These are phyloP conservation scores for Cossypha heuglini DNA, from an alignment of 2,797 vertebrate species.

Conservation along the genomic window DNA sequence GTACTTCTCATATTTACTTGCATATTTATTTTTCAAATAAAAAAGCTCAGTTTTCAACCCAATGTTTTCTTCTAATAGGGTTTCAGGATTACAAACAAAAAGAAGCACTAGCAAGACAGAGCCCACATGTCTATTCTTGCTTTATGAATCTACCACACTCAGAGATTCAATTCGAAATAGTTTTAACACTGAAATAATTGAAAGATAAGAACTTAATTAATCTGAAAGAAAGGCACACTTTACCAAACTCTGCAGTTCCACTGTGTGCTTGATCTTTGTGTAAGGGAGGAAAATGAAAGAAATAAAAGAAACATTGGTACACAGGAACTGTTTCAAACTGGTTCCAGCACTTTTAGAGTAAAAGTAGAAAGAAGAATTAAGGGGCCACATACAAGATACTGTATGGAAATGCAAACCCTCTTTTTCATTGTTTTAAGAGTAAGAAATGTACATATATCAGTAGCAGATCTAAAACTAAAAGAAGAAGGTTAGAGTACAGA, in stretches of 20 bases:
- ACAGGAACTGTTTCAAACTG: neutral
- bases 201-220: neutral
- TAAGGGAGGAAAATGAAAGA: neutral
- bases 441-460: neutral
- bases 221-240: neutral
- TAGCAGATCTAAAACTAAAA: neutral
- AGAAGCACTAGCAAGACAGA: neutral
- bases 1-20: neutral
- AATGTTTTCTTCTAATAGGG: neutral
- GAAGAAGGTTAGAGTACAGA: neutral
- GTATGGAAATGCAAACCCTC: neutral
- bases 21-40: neutral
- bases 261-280: neutral
- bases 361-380: neutral
- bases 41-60: neutral
- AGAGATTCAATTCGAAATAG: neutral
- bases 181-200: neutral
- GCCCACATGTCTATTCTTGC: neutral
- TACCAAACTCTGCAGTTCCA: neutral
- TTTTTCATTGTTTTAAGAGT: neutral
- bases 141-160: neutral
- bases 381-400: fast-evolving
- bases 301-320: neutral
- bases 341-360: neutral
- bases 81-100: neutral